Evolutionary conservation across 2,888 invertebrate genomes (phyloP), one percentile per base, ranked within the genome.

Genomic region (Anorthoa munda): DNA sequence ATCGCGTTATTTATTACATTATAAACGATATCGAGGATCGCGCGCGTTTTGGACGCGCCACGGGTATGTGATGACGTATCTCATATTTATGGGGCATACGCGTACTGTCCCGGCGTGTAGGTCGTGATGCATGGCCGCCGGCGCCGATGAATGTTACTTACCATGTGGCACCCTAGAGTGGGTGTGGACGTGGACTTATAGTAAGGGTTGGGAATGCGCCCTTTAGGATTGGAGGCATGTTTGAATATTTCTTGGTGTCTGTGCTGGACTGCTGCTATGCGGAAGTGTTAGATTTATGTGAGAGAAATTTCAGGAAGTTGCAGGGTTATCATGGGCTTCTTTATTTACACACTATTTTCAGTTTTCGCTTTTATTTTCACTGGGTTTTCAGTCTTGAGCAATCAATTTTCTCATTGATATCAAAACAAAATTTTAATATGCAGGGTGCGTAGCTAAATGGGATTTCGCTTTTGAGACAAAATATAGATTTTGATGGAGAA

Each of bases 1-100:
- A 92, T 92, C 91, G 81, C 77, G 80, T 93, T 94, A 93, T 95
- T 95, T 95, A 95, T 94, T 87, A 90, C 89, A 89, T 90, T 93
- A 93, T 92, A 92, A 93, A 91, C 88, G 92, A 87, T 95, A 95
- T 86, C 86, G 82, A 70, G 82, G 83, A 90, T 89, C 90, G 87
- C 84, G 85, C 86, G 89, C 83, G 81, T 90, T 92, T 90, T 89
- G 90, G 91, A 88, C 90, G 87, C 89, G 86, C 87, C 83, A 85
- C 82, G 85, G 76, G 85, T 78, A 83, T 75, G 85, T 89, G 93
- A 93, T 95, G 95, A 94, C 93, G 92, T 94, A 94, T 94, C 91
- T 91, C 92, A 92, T 93, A 94, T 95, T 94, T 95, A 95, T 94
- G 89, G 90, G 75, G 87, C 88, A 86, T 86, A 88, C 87, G 86